These are phyloP conservation scores for Leguminivora glycinivorella DNA, from an alignment of 1,140 invertebrate genomes.

Conservation along the genomic window DNA sequence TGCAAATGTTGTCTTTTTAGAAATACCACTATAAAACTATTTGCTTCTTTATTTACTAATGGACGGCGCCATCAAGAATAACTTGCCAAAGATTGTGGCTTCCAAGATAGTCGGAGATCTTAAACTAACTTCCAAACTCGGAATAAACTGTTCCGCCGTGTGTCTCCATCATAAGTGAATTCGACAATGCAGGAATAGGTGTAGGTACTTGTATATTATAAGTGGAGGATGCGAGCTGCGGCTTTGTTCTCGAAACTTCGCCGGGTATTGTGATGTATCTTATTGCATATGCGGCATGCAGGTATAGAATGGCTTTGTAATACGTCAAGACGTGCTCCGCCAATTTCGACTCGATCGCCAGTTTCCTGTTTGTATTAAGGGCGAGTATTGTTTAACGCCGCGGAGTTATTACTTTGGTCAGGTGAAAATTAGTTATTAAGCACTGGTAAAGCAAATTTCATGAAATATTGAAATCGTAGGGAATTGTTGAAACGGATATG, in stretches of 20 bases:
- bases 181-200: conserved; percentile 57
- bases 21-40: background rate
- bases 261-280: conserved; percentile 57
- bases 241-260: conserved; percentile 67
- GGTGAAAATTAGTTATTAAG: conserved; percentile 19
- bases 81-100: background rate
- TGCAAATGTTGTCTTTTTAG: background rate
- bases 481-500: background rate
- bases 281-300: conserved; percentile 56
- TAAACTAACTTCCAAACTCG: conserved; percentile 13
- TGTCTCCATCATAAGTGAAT: conserved; percentile 54
- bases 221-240: conserved; percentile 54
- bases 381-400: conserved; percentile 20
- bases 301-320: conserved; percentile 40
- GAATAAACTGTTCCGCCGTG: conserved; percentile 34
- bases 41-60: background rate
- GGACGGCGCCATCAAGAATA: background rate
- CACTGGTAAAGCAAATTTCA: background rate
- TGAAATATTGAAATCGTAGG: background rate
- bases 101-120: conserved; percentile 2
- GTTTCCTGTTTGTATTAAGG: conserved; percentile 26
- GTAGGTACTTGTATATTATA: conserved; percentile 46
- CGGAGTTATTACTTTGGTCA: conserved; percentile 10
- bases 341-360: conserved; percentile 25
- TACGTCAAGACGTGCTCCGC: conserved; percentile 27